phyloP scores from a whole-genome alignment of 2,113 vertebrate genomes.

The Shinisaurus crocodilurus region DNA sequence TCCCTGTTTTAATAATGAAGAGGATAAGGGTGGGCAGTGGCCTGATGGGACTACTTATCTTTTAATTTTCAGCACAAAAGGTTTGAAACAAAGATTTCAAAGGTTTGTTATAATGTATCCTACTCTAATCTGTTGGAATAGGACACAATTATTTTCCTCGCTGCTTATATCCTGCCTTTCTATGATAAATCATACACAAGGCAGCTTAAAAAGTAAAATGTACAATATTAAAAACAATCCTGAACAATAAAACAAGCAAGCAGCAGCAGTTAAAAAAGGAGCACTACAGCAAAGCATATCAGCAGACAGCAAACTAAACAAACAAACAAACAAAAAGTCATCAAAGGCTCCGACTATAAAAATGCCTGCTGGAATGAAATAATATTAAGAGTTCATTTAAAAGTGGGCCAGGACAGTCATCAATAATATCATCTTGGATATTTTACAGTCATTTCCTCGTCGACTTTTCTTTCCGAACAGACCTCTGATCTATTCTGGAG shows the following conservation, averaged over 20 bases:
- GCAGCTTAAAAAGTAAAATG: not conserved
- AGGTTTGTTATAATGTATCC: not conserved
- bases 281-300: not conserved
- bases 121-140: not conserved
- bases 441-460: not conserved
- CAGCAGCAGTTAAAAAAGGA: not conserved
- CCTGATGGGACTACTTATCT: not conserved
- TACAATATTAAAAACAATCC: not conserved
- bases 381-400: not conserved
- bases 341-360: not conserved
- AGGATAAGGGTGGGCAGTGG: not conserved
- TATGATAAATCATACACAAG: not conserved
- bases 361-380: not conserved
- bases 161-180: not conserved
- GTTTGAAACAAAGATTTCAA: not conserved
- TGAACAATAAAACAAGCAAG: not conserved
- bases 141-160: not conserved
- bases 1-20: not conserved
- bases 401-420: not conserved
- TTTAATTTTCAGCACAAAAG: not conserved
- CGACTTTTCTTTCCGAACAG: not conserved
- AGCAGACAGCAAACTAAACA: not conserved
- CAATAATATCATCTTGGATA: too few species aligned
- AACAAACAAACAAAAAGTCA: not conserved
- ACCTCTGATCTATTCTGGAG: too few species aligned